Evolutionary conservation across 92 coral and sea anemone genomes (phyloP).

Genomic region (Epizoanthus scotinus): DNA sequence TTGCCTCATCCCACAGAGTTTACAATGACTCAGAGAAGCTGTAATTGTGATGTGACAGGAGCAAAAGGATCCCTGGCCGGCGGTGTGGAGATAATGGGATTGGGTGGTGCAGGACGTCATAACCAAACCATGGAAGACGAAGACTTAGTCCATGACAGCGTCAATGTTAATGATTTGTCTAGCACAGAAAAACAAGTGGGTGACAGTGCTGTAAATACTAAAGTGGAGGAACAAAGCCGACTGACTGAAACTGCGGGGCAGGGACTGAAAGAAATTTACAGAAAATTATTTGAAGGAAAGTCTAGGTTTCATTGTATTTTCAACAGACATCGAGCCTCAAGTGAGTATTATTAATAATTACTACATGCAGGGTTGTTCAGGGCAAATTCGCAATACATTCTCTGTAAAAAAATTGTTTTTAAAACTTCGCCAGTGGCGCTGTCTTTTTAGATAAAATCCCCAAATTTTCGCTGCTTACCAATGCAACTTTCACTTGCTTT

Average conservation of each 20-base stretch:
- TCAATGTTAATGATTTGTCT: not conserved
- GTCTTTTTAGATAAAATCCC: too few relatives aligned
- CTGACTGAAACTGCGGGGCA: not conserved
- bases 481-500: too few relatives aligned
- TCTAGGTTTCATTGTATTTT: conserved; percentile 3
- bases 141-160: not conserved
- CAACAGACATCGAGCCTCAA: not conserved
- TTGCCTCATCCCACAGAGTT: not conserved
- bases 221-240: not conserved
- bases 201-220: not conserved
- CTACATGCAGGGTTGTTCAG: too few relatives aligned
- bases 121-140: not conserved
- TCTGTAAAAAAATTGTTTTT: too few relatives aligned
- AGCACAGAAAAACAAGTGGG: not conserved
- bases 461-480: too few relatives aligned
- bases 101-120: not conserved
- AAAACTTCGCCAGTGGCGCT: too few relatives aligned
- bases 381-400: too few relatives aligned
- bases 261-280: conserved; percentile 4
- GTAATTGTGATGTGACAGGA: not conserved
- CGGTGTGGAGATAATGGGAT: not conserved
- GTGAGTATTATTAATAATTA: conserved; percentile 3
- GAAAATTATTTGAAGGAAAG: not conserved
- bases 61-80: not conserved
- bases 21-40: not conserved